Base-by-base conservation (phyloP, 2,113 vertebrate genomes). In the Puntigrus tetrazona region DNA sequence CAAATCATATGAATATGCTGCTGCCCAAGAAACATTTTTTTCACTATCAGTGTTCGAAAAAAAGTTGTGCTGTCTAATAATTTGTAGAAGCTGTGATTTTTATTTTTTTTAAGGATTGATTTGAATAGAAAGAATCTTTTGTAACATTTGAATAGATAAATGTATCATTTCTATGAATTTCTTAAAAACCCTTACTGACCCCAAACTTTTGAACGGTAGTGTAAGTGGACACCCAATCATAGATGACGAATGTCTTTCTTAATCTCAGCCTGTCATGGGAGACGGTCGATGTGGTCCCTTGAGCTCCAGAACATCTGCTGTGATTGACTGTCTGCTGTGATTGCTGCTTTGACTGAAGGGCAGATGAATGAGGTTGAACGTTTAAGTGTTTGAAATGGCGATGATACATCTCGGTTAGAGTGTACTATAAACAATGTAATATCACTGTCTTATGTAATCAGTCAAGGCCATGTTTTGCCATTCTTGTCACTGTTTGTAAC, bases 191-290 rank as follows among this genome's bases (percentile, higher is more conserved):
- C n/a, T 41, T 41, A 41, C 41, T 41, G 41, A 41, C 61, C 61
- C 13, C 13, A 31, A 65, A 65, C 61, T 31, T 65, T 7, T 10
- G 45, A 65, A 65, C 3, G 27, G 29, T 31, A 65, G 29, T 65
- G 61, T 65, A 65, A 65, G 27, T 65, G 61, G 86, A 89, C 91
- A 91, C 85, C 72, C 4, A 85, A 91, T 89, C 87, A 0, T 29
- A 29, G 67, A 82, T 86, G 76, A 88, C 50, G 38, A 31, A 84
- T 0, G 34, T 88, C 84, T 87, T 85, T 34, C 65, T 59, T 87
- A 83, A 85, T 88, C 86, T 61, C 34, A 59, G 7, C 31, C 83
- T 81, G 65, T 82, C 82, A 82, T 82, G 57, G 25, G 10, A 10
- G 29, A 73, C 59, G 1, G 34, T 34, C 41, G 27, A 11, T 43